These are phyloP conservation scores for Agrochola lota DNA, from an alignment of 2,888 invertebrate species.

Conservation along the genomic window DNA sequence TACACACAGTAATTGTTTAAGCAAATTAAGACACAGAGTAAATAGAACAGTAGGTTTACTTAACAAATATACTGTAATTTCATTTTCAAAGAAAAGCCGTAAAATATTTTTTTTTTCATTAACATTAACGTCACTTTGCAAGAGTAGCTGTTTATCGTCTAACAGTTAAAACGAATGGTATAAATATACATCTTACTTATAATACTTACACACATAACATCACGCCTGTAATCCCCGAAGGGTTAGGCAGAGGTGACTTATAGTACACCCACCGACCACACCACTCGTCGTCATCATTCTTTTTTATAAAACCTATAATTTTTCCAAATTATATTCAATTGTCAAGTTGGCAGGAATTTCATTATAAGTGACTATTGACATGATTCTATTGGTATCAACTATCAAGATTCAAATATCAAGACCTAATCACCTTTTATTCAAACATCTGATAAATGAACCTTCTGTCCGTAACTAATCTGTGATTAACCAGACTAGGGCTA, in stretches of 20 bases:
- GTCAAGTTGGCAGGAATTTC: background rate
- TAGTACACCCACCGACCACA: background rate
- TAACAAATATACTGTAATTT: too few species aligned
- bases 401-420: background rate
- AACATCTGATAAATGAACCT: constrained; percentile 4
- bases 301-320: background rate
- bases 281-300: background rate
- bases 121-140: too few species aligned
- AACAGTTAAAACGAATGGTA: background rate
- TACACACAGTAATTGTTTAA: constrained; percentile 47
- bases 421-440: background rate
- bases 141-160: background rate
- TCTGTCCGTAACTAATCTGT: constrained; percentile 9
- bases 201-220: background rate
- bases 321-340: background rate
- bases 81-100: background rate
- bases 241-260: background rate
- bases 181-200: background rate
- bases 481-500: constrained; percentile 37
- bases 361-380: background rate
- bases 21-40: constrained; percentile 48
- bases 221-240: background rate
- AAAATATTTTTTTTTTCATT: background rate
- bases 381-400: background rate
- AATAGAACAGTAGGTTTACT: constrained; percentile 22